Base-by-base conservation (phyloP, 2,797 vertebrate species). In the Micrastur ruficollis region DNA sequence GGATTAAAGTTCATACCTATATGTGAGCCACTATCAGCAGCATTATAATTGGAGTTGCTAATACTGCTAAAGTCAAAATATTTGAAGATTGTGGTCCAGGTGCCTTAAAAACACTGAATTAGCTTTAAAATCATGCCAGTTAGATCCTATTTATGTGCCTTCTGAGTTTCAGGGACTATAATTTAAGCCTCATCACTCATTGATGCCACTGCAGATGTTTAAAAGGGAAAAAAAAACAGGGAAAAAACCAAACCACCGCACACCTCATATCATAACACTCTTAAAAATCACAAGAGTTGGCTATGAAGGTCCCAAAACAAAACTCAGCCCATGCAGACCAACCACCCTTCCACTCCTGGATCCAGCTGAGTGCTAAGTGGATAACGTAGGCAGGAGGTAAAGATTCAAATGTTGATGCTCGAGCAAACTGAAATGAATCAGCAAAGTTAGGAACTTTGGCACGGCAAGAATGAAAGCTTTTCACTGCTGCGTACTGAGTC, bases 1-100 rank as follows among this genome's bases (percentile, higher is more conserved):
- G 50, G 59, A 90, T 82, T 80, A 93, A 91, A 91, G 76, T 58
- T 67, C 34, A 53, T 52, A 90, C 25, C 32, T 86, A 32, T 42
- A 76, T 17, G 46, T 66, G 10, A 91, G 14, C 46, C 32, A 38
- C 59, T 61, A 79, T 42, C 62, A 86, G 52, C 42, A 86, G 21
- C 5, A 9, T 81, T 88, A 71, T 70, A 90, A 67, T 8, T 15
- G 4, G 53, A 95, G 58, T 29, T 83, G 38, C 6, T 89, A 85
- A 81, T 66, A 70, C 17, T 58, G 11, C 32, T 66, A 23, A 82
- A 85, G 32, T 52, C 18, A 70, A 82, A 87, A 66, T 59, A 66
- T 67, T 89, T 80, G 9, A 87, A 61, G 73, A 59, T 3, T 44
- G 18, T 63, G n/a, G 40, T 31, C 29, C 62, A 70, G 21, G 32